Base-by-base conservation (phyloP, 2,113 vertebrate genomes). In the Albula glossodonta region DNA sequence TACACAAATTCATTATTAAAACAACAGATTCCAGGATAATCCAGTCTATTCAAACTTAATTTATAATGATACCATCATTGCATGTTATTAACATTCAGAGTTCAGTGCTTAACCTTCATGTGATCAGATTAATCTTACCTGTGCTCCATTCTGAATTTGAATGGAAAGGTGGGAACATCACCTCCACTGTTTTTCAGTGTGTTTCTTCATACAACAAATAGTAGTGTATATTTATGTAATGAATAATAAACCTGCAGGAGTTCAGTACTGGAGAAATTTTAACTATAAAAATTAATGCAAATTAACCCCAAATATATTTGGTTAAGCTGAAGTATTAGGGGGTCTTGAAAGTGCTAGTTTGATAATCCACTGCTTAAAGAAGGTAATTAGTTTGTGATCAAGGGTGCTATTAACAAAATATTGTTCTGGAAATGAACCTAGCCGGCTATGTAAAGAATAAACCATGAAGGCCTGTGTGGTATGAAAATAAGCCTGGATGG, bases 61-160 rank as follows among this genome's bases (percentile, higher is more conserved):
- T 49, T 57, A 86, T 91, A 84, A 93, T 91, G 90, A 87, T 91
- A 92, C 91, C 80, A 92, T 89, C 83, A 80, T 84, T 77, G 88
- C 87, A 41, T 87, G 82, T 83, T 5, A 86, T 84, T 88, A 63
- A 70, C 81, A 87, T 85, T 84, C 85, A 84, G 10, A 83, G 77
- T 83, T 87, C n/a, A 74, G 57, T 50, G 11, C 22, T 57, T 19
- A 60, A 87, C 77, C 83, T 51, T 56, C 51, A 82, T 85, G 56
- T 41, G 15, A 11, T 0, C 70, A 74, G 70, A 74, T 8, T 5
- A n/a, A 41, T 41, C 31, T 41, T n/a, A n/a, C 63, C n/a, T 70
- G 22, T n/a, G n/a, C 53, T 81, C 17, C 7, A 82, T 80, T 84
- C 66, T 51, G 41, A 83, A 66, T 81, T 74, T 74, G 25, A 22